phyloP scores from a whole-genome alignment of 2,797 vertebrate species.

The Anguilla obscura region DNA sequence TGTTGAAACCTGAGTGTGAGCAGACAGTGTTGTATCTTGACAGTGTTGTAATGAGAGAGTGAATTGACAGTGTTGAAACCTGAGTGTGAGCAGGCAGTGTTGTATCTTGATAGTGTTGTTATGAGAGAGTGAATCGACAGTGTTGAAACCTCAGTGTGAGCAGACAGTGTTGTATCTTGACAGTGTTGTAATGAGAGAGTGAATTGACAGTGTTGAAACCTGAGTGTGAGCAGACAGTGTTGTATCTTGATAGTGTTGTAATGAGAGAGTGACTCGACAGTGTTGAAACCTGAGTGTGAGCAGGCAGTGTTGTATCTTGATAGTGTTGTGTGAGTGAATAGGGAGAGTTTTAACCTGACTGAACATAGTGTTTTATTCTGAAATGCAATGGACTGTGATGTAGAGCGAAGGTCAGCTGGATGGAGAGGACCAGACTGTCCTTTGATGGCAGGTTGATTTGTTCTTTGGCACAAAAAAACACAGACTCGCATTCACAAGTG shows the following conservation, averaged over 20 bases:
- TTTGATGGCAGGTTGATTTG: not conserved
- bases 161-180: not conserved
- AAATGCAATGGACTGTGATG: not conserved
- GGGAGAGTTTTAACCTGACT: not conserved
- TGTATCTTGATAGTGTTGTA: not conserved
- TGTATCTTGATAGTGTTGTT: not conserved
- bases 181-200: not conserved
- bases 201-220: not conserved
- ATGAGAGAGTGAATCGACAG: not conserved
- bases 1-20: not conserved
- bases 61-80: not conserved
- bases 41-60: not conserved
- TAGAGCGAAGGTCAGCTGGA: not conserved
- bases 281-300: not conserved
- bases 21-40: not conserved
- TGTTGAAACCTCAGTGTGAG: not conserved
- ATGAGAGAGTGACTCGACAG: not conserved
- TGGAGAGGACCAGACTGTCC: not conserved
- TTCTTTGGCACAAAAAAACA: not conserved
- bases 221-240: not conserved
- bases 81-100: not conserved
- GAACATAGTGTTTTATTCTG: not conserved
- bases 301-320: not conserved
- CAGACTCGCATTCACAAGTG: not conserved
- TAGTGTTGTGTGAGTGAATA: not conserved